phyloP scores from a whole-genome alignment of 2,113 vertebrate species.

The Stigmatopora nigra region DNA sequence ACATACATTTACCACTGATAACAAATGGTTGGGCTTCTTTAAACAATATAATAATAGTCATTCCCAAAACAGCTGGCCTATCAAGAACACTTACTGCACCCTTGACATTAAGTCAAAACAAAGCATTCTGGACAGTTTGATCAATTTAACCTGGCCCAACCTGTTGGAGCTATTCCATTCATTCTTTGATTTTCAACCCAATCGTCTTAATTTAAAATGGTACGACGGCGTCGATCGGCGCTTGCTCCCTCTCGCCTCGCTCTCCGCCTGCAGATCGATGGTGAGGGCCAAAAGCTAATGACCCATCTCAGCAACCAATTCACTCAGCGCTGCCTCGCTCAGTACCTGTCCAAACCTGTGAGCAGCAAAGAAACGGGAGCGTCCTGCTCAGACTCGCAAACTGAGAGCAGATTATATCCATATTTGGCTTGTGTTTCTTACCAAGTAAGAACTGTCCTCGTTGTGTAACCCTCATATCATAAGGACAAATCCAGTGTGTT shows the following conservation, averaged over 20 bases:
- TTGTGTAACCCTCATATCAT: background rate
- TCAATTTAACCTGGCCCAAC: constrained; percentile 59
- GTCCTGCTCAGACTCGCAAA: constrained; percentile 17
- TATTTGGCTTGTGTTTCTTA: constrained; percentile 1
- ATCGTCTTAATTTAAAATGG: constrained; percentile 55
- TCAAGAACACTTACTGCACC: constrained; percentile 37
- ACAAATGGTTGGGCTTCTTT: background rate
- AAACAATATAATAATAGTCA: background rate
- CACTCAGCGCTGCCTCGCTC: constrained; percentile 64
- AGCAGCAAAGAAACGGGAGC: constrained; percentile 32
- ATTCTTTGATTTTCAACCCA: constrained; percentile 42
- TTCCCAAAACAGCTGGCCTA: constrained; percentile 35
- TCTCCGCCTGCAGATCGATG: constrained; percentile 59
- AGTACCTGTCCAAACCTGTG: constrained; percentile 62
- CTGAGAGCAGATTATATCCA: background rate
- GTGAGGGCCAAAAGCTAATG: constrained; percentile 65
- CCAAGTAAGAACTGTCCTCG: background rate
- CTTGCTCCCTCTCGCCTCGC: constrained; percentile 20
- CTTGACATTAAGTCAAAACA: constrained; percentile 60
- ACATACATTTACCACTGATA: background rate
- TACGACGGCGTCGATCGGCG: constrained; percentile 18
- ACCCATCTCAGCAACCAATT: constrained; percentile 69
- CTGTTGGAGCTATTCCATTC: constrained; percentile 54
- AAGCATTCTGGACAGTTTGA: constrained; percentile 60
- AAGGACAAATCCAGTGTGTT: background rate